A percentile compares a stretch with the other conserved stretches of the same genome.
Evolutionary conservation across 2,113 vertebrate genomes (phyloP).

Genomic region (Phylloscopus trochiloides): DNA sequence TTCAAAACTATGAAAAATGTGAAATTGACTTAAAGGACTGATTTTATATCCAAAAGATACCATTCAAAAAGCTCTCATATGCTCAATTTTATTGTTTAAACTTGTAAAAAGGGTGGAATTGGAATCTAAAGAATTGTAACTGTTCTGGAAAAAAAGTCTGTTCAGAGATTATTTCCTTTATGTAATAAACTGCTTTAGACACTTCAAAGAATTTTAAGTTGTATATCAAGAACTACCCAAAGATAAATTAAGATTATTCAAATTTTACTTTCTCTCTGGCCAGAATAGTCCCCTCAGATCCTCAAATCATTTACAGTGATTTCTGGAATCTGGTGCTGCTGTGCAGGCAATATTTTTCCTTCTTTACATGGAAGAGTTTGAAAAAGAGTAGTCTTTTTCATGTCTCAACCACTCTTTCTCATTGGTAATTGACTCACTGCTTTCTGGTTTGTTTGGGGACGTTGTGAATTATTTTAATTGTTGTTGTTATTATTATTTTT

Average conservation of each 20-base stretch:
- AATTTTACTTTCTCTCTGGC: neutral
- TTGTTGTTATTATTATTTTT: neutral
- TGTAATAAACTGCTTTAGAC: slow-evolving; percentile 30
- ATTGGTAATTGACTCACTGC: neutral
- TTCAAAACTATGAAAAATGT: slow-evolving; percentile 35
- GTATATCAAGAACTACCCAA: neutral
- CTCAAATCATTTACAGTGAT: neutral
- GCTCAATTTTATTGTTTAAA: slow-evolving; percentile 60
- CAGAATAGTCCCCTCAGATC: neutral
- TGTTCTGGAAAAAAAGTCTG: neutral
- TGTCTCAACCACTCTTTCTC: neutral
- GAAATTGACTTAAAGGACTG: slow-evolving; percentile 5
- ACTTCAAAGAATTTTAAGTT: neutral
- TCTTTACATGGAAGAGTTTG: neutral
- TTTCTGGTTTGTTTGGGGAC: neutral
- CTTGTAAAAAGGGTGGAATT: slow-evolving; percentile 31
- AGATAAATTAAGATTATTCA: neutral
- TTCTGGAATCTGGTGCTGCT: neutral
- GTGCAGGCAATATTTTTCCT: neutral
- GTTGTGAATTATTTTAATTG: neutral
- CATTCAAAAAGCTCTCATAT: slow-evolving; percentile 55
- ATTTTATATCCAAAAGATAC: slow-evolving; percentile 23
- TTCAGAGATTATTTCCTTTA: neutral
- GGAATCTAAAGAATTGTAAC: slow-evolving; percentile 50
- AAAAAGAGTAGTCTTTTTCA: neutral